Evolutionary conservation across 2,797 vertebrate species (phyloP).

Genomic region (Phrynocephalus forsythii): DNA sequence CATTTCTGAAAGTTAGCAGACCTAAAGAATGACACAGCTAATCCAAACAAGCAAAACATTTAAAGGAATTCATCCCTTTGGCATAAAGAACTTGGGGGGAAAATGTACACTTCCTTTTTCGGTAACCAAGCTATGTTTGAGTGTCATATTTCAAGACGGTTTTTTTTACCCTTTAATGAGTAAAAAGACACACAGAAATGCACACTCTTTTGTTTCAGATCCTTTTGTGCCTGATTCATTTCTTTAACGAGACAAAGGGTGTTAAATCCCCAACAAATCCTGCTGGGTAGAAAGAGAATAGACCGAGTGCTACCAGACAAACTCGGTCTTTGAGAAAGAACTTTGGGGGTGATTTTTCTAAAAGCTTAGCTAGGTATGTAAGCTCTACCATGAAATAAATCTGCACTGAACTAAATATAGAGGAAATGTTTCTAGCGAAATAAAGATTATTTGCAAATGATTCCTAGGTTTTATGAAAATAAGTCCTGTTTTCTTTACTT

Average conservation of each 20-base stretch:
- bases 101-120: constrained; percentile 70
- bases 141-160: constrained; percentile 70
- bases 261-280: constrained; percentile 38
- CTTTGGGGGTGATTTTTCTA: constrained; percentile 20
- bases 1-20: constrained; percentile 68
- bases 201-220: constrained; percentile 69
- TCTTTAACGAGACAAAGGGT: constrained; percentile 53
- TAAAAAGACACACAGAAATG: constrained; percentile 67
- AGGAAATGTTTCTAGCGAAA: constrained; percentile 40
- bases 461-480: constrained; percentile 57
- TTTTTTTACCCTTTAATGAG: constrained; percentile 62
- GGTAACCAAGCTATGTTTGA: constrained; percentile 44
- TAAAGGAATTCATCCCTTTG: constrained; percentile 68
- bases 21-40: constrained; percentile 45
- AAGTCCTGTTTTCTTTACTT: constrained; percentile 65
- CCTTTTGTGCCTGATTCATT: constrained; percentile 61
- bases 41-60: constrained; percentile 54
- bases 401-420: constrained; percentile 38
- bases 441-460: constrained; percentile 38
- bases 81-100: constrained; percentile 68
- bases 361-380: not conserved
- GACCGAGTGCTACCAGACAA: constrained; percentile 28
- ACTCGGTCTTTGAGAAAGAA: not conserved
- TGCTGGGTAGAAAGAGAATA: not conserved
- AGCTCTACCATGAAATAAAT: constrained; percentile 43